Evolutionary conservation across 2,888 invertebrate genomes (phyloP), one percentile per base, ranked within the genome.

Genomic region (Netelia fuscicornis): DNA sequence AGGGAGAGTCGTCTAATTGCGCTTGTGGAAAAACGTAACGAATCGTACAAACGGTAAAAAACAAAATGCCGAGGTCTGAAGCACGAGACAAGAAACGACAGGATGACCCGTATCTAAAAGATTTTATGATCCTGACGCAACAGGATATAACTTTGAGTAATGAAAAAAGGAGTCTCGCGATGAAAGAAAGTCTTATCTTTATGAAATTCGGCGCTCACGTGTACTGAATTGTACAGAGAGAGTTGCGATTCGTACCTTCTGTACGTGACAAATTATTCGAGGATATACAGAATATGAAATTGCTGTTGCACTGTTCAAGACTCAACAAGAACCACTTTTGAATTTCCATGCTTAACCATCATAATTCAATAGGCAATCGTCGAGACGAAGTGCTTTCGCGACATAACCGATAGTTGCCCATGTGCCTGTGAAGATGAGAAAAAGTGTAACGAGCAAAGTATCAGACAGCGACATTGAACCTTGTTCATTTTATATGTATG

Each of bases 1-100:
- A 42, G 52, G 48, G 13, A 17, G 67, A 70, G 54, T 25, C 70
- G 70, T 54, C 54, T 25, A 70, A 70, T 70, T 70, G 30, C 67
- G 23, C 67, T 42, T 67, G 67, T 54, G 30, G 70, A 70, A 70
- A 54, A 25, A 44, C 8, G 23, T 44, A 20, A 70, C 9, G 54
- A 70, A 70, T 30, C 56, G n/a, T 25, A 54, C 17, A 23, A 70
- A n/a, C 54, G 17, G n/a, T 52, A 58, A 58, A 58, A 20, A 23
- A 58, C 5, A 58, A 58, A 58, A 48, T 48, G 13, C 10, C 48
- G 11, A 11, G 48, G 8, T 42, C 5, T 64, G 44, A 20, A 20
- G 20, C n/a, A 67, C 20, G 67, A 44, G 44, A 10, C 20, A 20
- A 67, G 42, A 67, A 67, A 20, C 20, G 42, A 20, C 42, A 37